phyloP scores from a whole-genome alignment of 2,888 invertebrate species.

The Acanthoscelides obtectus region DNA sequence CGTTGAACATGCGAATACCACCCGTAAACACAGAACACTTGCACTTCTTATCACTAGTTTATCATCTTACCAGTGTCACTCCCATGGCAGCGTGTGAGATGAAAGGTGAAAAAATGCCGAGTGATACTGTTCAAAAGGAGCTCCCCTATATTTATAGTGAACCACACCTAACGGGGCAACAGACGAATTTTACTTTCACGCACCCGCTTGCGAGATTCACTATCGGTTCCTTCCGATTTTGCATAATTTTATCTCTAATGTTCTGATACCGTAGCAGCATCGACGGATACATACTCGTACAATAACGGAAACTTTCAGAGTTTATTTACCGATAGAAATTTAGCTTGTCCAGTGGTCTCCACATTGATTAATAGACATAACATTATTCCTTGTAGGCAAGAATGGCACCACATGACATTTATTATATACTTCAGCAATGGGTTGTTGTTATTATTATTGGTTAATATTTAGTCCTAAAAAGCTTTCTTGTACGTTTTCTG shows the following conservation, averaged over 20 bases:
- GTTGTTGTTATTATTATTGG: no score
- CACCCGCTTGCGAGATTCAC: conserved; percentile 7
- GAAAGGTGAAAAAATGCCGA: conserved; percentile 25
- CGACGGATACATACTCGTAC: neutral
- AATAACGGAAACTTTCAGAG: neutral
- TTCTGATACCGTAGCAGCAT: neutral
- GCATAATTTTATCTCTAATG: conserved; percentile 7
- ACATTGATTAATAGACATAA: no score
- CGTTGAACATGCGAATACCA: neutral
- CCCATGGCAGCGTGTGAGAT: conserved; percentile 23
- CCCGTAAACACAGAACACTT: neutral
- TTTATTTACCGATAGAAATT: neutral
- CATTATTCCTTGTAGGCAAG: no score
- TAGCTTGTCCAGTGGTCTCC: neutral
- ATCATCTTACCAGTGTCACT: conserved; percentile 30
- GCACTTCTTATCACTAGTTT: neutral
- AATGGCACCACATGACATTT: no score
- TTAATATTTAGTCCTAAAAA: no score
- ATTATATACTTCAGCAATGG: no score
- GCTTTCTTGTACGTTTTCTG: no score
- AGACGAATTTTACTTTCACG: conserved; percentile 32
- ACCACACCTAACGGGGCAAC: conserved; percentile 32
- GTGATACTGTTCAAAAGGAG: conserved; percentile 25
- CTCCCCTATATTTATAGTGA: conserved; percentile 29
- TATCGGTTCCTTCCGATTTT: conserved; percentile 2